Conservation (phyloP, 2,888 invertebrate genomes). For the Julus scanicus region DNA sequence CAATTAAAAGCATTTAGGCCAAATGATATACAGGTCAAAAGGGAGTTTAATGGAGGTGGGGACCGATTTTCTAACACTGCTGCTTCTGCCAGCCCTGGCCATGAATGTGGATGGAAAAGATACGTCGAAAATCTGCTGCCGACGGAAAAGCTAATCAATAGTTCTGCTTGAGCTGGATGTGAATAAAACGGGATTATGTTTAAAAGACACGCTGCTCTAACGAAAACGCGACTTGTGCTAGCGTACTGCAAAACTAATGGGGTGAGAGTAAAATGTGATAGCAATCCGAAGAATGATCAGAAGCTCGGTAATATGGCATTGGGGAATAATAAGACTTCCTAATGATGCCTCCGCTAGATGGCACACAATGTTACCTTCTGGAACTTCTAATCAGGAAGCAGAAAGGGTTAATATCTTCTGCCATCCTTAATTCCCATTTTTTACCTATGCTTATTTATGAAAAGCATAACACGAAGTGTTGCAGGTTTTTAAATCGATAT, state of each 20-base stretch:
- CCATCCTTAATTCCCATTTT: too few species aligned
- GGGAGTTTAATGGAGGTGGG: conserved; percentile 32
- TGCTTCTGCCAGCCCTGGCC: background rate
- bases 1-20: conserved; percentile 51
- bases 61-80: background rate
- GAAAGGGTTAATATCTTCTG: too few species aligned
- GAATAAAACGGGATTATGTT: conserved; percentile 47
- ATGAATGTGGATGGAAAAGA: background rate
- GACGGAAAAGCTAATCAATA: conserved; percentile 23
- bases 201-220: conserved; percentile 38
- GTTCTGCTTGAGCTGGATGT: conserved; percentile 43
- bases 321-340: conserved; percentile 40
- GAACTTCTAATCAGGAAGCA: too few species aligned
- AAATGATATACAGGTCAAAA: conserved; percentile 46
- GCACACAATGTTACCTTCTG: background rate
- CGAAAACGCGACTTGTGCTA: background rate
- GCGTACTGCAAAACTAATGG: conserved; percentile 37
- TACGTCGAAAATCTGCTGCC: background rate
- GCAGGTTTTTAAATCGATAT: too few species aligned
- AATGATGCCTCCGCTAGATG: conserved; percentile 24
- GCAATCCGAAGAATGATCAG: conserved; percentile 45
- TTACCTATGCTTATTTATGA: too few species aligned
- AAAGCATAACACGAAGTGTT: too few species aligned
- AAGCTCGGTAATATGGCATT: conserved; percentile 18
- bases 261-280: conserved; percentile 46